Evolutionary conservation across 2,888 invertebrate genomes (phyloP).

Genomic region (Minunthozetes semirufus): DNA sequence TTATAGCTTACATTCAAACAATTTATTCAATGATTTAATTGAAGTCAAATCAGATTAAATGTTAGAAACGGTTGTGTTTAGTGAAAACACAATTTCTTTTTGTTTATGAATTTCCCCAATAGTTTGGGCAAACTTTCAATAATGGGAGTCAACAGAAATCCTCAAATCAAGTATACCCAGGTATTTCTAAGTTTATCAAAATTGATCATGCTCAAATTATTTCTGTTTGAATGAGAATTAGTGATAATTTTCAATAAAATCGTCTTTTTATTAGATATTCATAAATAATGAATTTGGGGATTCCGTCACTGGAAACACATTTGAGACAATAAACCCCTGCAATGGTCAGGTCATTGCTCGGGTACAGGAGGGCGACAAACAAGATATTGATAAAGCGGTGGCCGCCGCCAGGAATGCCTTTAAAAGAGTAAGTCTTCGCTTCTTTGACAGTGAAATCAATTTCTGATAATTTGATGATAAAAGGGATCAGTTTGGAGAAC

Average conservation of each 20-base stretch:
- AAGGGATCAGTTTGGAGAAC: constrained; percentile 59
- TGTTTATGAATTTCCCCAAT: too few species aligned
- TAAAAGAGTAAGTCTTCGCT: too few species aligned
- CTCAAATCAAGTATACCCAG: background rate
- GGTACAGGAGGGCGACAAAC: constrained; percentile 70
- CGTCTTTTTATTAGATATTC: constrained; percentile 63
- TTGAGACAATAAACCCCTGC: constrained; percentile 74
- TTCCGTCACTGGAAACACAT: constrained; percentile 73
- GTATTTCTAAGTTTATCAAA: background rate
- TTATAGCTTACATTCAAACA: too few species aligned
- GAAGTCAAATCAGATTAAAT: too few species aligned
- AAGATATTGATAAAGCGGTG: constrained; percentile 56
- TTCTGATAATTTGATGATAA: too few species aligned
- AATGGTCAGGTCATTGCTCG: constrained; percentile 66
- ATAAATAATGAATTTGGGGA: constrained; percentile 97
- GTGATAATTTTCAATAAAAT: background rate
- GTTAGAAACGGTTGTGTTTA: too few species aligned
- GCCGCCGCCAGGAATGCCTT: constrained; percentile 54
- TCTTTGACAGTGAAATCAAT: too few species aligned
- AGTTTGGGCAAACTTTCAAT: too few species aligned
- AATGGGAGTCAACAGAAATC: too few species aligned
- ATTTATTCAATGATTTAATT: too few species aligned
- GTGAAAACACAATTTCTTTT: too few species aligned
- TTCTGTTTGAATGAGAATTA: background rate
- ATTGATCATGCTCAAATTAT: background rate